Conservation (phyloP, 2,888 invertebrate genomes). For the Ichneumoninae sp. region DNA sequence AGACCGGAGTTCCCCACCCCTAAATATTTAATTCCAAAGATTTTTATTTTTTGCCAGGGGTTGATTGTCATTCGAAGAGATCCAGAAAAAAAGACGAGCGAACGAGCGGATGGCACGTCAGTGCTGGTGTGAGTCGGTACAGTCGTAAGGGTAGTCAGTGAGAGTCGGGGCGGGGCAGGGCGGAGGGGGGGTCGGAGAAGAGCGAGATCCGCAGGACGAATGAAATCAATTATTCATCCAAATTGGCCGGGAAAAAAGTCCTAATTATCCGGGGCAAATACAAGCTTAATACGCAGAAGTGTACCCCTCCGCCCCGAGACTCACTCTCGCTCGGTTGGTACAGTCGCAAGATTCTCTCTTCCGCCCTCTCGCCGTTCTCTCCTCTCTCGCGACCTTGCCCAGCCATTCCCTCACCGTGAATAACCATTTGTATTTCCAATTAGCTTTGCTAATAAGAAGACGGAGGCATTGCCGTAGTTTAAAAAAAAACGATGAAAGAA, state of each 20-base stretch:
- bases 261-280: slow-evolving; percentile 85
- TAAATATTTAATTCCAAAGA: slow-evolving; percentile 83
- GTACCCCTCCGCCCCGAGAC: slow-evolving; percentile 67
- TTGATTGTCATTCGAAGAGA: slow-evolving; percentile 83
- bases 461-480: slow-evolving; percentile 81
- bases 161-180: too few species aligned
- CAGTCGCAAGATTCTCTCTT: slow-evolving; percentile 38
- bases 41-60: slow-evolving; percentile 78
- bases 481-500: slow-evolving; percentile 66
- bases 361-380: slow-evolving; percentile 64
- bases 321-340: slow-evolving; percentile 47
- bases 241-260: slow-evolving; percentile 83
- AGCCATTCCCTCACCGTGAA: slow-evolving; percentile 81
- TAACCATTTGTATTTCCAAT: slow-evolving; percentile 85
- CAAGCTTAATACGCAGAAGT: slow-evolving; percentile 83
- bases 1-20: slow-evolving; percentile 51
- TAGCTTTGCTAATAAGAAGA: slow-evolving; percentile 85
- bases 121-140: background rate
- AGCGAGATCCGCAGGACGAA: slow-evolving; percentile 70
- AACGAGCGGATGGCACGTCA: slow-evolving; percentile 38
- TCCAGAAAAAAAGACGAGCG: slow-evolving; percentile 70
- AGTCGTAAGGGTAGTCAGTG: slow-evolving; percentile 59
- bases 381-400: slow-evolving; percentile 74
- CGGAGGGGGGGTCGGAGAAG: slow-evolving; percentile 37
- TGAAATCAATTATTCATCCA: slow-evolving; percentile 84